These are phyloP conservation scores for Agrotis segetum DNA, from an alignment of 2,888 invertebrate genomes.

Conservation along the genomic window DNA sequence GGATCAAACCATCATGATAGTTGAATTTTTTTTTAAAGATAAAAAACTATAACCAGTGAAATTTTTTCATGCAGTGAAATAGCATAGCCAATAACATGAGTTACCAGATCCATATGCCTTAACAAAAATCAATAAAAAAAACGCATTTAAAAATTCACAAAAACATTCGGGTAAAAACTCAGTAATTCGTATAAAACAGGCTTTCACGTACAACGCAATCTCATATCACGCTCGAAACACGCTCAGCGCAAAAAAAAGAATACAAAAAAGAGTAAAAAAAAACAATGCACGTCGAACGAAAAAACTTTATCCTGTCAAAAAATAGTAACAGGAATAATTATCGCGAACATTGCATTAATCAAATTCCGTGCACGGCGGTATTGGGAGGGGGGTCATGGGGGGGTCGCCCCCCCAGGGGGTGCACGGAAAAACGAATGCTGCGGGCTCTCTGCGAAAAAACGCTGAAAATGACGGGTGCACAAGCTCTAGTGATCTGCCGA, in stretches of 20 bases:
- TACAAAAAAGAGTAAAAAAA: slow-evolving; percentile 41
- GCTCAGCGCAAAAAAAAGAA: slow-evolving; percentile 51
- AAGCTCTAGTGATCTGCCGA: slow-evolving; percentile 64
- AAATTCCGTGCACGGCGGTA: slow-evolving; percentile 90
- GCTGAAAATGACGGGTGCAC: slow-evolving; percentile 79
- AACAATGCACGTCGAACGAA: slow-evolving; percentile 78
- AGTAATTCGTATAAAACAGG: slow-evolving; percentile 55
- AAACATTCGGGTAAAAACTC: slow-evolving; percentile 32
- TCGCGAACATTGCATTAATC: slow-evolving; percentile 91
- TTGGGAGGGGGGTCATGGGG: slow-evolving; percentile 78
- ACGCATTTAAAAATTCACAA: slow-evolving; percentile 28
- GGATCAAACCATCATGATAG: slow-evolving; percentile 39
- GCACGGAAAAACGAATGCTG: slow-evolving; percentile 86
- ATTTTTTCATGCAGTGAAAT: not conserved
- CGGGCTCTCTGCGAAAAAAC: slow-evolving; percentile 88
- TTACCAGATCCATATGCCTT: not conserved
- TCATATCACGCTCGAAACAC: slow-evolving; percentile 63
- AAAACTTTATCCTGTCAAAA: slow-evolving; percentile 89
- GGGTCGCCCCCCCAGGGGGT: slow-evolving; percentile 55
- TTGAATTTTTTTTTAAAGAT: slow-evolving; percentile 25
- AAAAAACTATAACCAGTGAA: not conserved
- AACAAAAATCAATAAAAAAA: slow-evolving; percentile 27
- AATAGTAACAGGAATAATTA: slow-evolving; percentile 91
- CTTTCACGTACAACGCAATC: slow-evolving; percentile 52
- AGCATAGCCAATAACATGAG: not conserved